Conservation (phyloP, 1,140 invertebrate species). For the Myzus persicae region DNA sequence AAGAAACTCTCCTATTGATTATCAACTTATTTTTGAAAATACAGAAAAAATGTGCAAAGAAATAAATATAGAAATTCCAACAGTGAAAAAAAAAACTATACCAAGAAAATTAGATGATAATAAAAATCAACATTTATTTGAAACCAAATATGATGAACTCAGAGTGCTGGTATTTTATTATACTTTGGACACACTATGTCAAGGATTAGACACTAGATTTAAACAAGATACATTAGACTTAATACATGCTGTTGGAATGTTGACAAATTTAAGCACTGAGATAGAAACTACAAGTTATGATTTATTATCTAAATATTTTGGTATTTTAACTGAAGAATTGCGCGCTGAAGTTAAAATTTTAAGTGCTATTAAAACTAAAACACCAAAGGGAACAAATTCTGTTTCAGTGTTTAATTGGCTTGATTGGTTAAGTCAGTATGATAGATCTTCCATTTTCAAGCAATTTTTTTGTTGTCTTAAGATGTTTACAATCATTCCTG, state of each 20-base stretch:
- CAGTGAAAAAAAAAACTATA: neutral
- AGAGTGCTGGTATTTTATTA: slow-evolving; percentile 25
- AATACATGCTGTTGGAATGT: slow-evolving; percentile 4
- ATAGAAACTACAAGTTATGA: slow-evolving; percentile 14
- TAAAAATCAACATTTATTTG: neutral
- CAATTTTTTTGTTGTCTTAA: slow-evolving; percentile 17
- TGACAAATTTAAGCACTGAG: slow-evolving; percentile 1
- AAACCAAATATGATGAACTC: neutral
- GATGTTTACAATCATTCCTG: slow-evolving; percentile 31
- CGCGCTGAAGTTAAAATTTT: slow-evolving; percentile 4
- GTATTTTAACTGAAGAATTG: slow-evolving; percentile 35
- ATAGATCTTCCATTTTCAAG: neutral
- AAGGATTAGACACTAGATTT: slow-evolving; percentile 27
- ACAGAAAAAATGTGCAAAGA: slow-evolving; percentile 26
- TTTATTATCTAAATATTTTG: slow-evolving; percentile 4
- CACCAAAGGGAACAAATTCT: neutral
- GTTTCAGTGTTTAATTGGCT: slow-evolving; percentile 28
- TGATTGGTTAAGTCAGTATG: slow-evolving; percentile 23
- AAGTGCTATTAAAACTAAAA: slow-evolving; percentile 3
- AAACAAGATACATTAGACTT: slow-evolving; percentile 8
- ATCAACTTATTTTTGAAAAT: slow-evolving; percentile 26
- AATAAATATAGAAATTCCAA: neutral
- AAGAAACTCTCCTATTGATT: neutral
- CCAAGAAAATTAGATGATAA: neutral
- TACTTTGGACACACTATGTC: slow-evolving; percentile 1